phyloP scores from a whole-genome alignment of 2,888 invertebrate species.

The Agrilus cyanescens region DNA sequence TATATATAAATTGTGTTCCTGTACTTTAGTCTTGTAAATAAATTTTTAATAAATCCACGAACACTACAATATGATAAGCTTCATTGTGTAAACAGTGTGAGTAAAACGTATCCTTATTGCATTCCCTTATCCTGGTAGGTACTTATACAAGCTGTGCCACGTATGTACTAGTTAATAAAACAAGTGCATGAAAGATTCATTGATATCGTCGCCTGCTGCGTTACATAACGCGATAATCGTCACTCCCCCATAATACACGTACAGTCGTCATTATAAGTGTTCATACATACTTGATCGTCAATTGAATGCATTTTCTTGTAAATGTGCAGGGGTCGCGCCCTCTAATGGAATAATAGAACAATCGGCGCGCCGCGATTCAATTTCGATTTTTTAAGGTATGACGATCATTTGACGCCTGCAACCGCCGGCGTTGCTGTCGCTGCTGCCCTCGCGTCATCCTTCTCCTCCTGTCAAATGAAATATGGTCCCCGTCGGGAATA shows the following conservation, averaged over 20 bases:
- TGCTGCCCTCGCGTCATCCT: slow-evolving; percentile 13
- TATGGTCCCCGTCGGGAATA: slow-evolving; percentile 32
- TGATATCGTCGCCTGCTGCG: too few species aligned
- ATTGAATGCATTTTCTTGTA: slow-evolving; percentile 33
- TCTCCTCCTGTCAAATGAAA: slow-evolving; percentile 32
- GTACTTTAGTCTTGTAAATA: too few species aligned
- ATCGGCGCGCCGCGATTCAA: slow-evolving; percentile 60
- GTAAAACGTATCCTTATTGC: too few species aligned
- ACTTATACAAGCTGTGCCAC: too few species aligned
- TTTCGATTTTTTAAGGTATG: slow-evolving; percentile 48
- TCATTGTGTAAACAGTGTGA: too few species aligned
- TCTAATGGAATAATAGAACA: slow-evolving; percentile 58
- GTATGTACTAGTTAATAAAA: too few species aligned
- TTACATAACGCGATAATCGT: slow-evolving; percentile 27
- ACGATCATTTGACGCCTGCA: slow-evolving; percentile 37
- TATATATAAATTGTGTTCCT: too few species aligned
- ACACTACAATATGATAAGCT: too few species aligned
- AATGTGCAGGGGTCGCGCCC: slow-evolving; percentile 37
- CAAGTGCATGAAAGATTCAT: too few species aligned
- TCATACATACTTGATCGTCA: slow-evolving; percentile 36
- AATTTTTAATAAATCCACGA: too few species aligned
- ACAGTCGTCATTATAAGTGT: slow-evolving; percentile 31
- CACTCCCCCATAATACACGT: slow-evolving; percentile 19
- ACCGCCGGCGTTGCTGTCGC: slow-evolving; percentile 17
- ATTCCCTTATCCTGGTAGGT: too few species aligned